Evolutionary conservation across 2,888 invertebrate species (phyloP), one percentile per base, ranked within the genome.

Genomic region (Apoda limacodes): DNA sequence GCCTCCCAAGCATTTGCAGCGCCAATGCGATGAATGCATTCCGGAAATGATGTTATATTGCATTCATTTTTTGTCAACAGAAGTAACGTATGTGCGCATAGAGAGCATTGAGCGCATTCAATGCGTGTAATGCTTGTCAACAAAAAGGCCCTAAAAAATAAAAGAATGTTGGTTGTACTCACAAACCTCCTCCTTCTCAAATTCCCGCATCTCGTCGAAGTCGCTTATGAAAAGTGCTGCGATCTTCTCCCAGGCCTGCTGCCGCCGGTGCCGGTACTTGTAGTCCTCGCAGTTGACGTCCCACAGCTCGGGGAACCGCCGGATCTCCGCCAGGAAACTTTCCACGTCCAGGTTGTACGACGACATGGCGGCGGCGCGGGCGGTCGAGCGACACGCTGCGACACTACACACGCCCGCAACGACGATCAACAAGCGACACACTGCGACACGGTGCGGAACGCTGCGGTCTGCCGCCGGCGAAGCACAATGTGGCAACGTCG

Each of bases 231-330:
- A 64, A 3, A 57, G 41, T 29, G 47, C 51, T 2, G 70, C 70
- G 22, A 74, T 52, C 10, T 59, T 50, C 1, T 43, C 41, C 75
- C 74, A 74, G 4, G 74, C 74, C 4, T 40, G 37, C 22, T 57
- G 53, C 26, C 68, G 68, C 22, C 50, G 54, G 23, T 30, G 41
- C 36, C 53, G 58, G 31, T 48, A 48, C 25, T 60, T 51, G 35
- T 57, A 47, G 12, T 60, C 61, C 29, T 65, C 63, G 39, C 52
- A 45, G 25, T 53, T 55, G 14, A 56, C 32, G 37, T 70, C 56
- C 74, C 74, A 75, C 39, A 74, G 47, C 35, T 55, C 60, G 5
- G 65, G 67, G 24, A 57, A 50, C 31, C 64, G 70, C 47, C 62
- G 52, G 43, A 75, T 60, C 60, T 71, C 71, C 41, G 49, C 49